Conservation (phyloP, 2,888 invertebrate genomes). For the Noctuana brunneofusca region DNA sequence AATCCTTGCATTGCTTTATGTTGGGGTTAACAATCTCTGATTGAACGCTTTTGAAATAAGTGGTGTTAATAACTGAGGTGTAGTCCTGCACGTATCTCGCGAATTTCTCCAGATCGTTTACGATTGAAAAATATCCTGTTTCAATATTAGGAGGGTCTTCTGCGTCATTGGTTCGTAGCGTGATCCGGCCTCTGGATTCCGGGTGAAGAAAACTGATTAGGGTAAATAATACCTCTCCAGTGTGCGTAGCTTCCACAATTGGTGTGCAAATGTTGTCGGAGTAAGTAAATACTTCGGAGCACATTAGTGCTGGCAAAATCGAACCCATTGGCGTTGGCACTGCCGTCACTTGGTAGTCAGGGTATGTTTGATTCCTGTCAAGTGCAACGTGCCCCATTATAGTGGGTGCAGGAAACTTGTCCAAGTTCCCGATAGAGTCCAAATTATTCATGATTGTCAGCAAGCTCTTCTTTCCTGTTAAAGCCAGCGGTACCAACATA, state of each 20-base stretch:
- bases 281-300: slow-evolving; percentile 45
- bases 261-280: slow-evolving; percentile 47
- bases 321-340: slow-evolving; percentile 46
- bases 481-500: slow-evolving; percentile 45
- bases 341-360: slow-evolving; percentile 56
- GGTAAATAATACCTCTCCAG: slow-evolving; percentile 41
- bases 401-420: slow-evolving; percentile 49
- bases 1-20: slow-evolving; percentile 50
- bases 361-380: slow-evolving; percentile 51
- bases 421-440: slow-evolving; percentile 44
- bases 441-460: slow-evolving; percentile 43
- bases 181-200: slow-evolving; percentile 54
- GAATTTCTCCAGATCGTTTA: slow-evolving; percentile 46
- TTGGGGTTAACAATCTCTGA: slow-evolving; percentile 45
- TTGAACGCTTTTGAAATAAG: slow-evolving; percentile 42
- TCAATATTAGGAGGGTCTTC: slow-evolving; percentile 49
- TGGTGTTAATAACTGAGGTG: slow-evolving; percentile 42
- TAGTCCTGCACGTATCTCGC: slow-evolving; percentile 45
- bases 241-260: slow-evolving; percentile 42
- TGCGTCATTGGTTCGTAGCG: slow-evolving; percentile 49
- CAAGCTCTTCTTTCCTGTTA: slow-evolving; percentile 44
- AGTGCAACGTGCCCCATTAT: slow-evolving; percentile 55
- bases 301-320: slow-evolving; percentile 46
- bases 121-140: slow-evolving; percentile 49
- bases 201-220: slow-evolving; percentile 52